A percentile compares a stretch with the other conserved stretches of the same genome.
Conservation (phyloP, 1,140 invertebrate genomes). For the Papilio polytes region DNA sequence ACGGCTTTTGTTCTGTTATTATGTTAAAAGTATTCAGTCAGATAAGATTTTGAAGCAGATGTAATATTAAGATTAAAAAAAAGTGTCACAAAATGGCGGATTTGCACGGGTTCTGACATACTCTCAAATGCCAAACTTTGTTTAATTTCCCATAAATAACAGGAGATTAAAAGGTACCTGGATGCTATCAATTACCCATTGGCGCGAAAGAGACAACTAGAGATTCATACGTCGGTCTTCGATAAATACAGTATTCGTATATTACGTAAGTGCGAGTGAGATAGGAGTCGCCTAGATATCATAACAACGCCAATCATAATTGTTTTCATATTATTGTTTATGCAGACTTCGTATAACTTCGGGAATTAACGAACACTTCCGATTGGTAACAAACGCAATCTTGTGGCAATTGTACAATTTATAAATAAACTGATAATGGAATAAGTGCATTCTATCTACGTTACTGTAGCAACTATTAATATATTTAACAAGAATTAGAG, state of each 20-base stretch:
- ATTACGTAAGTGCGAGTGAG: not conserved
- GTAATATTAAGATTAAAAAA: not conserved
- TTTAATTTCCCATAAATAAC: not conserved
- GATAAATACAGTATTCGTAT: not conserved
- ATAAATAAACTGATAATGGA: constrained; percentile 17
- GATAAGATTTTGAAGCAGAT: not conserved
- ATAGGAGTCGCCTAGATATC: not conserved
- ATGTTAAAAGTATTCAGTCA: not conserved
- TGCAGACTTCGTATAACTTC: not conserved
- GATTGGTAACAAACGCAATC: not conserved
- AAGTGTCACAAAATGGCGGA: not conserved
- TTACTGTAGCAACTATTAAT: constrained; percentile 9
- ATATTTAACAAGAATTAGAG: not conserved
- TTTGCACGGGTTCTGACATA: not conserved
- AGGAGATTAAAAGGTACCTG: not conserved
- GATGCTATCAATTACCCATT: constrained; percentile 1
- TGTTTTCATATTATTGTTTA: constrained; percentile 1
- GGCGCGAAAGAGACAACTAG: not conserved
- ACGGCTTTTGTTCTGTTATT: not conserved
- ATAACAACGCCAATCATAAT: not conserved
- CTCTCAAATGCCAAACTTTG: not conserved
- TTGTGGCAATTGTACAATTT: not conserved
- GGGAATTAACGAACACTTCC: not conserved
- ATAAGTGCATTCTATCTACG: not conserved
- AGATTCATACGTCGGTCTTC: not conserved